These are phyloP conservation scores for Nothura maculosa DNA, from an alignment of 2,797 vertebrate species.

Conservation along the genomic window DNA sequence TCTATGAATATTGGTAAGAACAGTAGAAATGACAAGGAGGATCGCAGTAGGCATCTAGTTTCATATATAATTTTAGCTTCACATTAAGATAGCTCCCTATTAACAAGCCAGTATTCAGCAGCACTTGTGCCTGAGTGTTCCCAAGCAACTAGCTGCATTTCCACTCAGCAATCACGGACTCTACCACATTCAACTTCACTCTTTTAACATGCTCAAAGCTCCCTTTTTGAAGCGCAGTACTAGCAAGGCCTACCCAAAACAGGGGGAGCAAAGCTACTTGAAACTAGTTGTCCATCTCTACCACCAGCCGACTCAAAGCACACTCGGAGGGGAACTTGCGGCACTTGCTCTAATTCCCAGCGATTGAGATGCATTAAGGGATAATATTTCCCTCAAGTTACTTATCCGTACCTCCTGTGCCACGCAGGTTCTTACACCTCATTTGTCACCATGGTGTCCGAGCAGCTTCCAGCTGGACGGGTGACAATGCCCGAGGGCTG, in stretches of 20 bases:
- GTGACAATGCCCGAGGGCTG: slow-evolving; percentile 1
- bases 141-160: neutral
- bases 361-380: neutral
- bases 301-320: neutral
- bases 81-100: neutral
- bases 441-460: slow-evolving; percentile 58
- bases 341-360: neutral
- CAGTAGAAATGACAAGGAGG: neutral
- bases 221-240: neutral
- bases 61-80: neutral
- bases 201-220: neutral
- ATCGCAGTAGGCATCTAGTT: neutral
- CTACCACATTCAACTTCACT: neutral
- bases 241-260: neutral
- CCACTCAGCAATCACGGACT: neutral
- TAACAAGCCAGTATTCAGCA: neutral
- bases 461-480: slow-evolving; percentile 46
- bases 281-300: neutral
- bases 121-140: neutral
- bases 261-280: neutral
- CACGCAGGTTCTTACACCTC: slow-evolving; percentile 40
- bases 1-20: neutral
- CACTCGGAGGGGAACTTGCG: neutral
- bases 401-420: slow-evolving; percentile 6
- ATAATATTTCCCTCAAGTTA: slow-evolving; percentile 49